Percentiles rank a stretch among this genome's conserved stretches.
These are phyloP conservation scores for Drosophila nr. medialis DNA, from an alignment of 2,888 invertebrate genomes.

Conservation along the genomic window DNA sequence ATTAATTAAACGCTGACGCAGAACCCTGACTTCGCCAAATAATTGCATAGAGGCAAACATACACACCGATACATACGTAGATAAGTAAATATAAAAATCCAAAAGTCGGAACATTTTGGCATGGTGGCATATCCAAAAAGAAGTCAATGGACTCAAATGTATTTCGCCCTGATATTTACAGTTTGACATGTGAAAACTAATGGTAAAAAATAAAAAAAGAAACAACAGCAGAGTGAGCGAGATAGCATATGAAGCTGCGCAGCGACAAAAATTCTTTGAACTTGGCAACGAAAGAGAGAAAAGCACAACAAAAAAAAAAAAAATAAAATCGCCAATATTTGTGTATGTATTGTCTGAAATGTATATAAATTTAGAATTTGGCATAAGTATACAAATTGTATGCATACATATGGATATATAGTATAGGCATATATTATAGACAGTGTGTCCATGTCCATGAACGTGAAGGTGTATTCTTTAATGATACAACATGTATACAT, in stretches of 20 bases:
- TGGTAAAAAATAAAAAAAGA: conserved; percentile 3
- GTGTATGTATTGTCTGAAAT: conserved; percentile 28
- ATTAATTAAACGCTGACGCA: conserved; percentile 15
- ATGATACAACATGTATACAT: conserved; percentile 8
- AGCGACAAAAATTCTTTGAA: conserved; percentile 54
- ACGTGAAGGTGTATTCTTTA: conserved; percentile 61
- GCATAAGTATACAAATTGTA: conserved; percentile 30
- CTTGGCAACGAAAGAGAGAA: conserved; percentile 64
- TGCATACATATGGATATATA: not conserved
- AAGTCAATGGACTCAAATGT: conserved; percentile 58
- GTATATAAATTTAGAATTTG: conserved; percentile 56
- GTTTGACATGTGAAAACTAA: conserved; percentile 31
- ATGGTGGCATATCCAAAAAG: conserved; percentile 11
- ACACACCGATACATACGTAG: not conserved
- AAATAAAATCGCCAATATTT: conserved; percentile 20
- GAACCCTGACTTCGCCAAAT: conserved; percentile 5
- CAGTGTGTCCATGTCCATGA: conserved; percentile 64
- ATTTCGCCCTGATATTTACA: conserved; percentile 21
- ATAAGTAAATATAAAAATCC: not conserved
- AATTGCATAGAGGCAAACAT: not conserved
- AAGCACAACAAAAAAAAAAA: conserved; percentile 25
- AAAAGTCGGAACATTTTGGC: conserved; percentile 21
- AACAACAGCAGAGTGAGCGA: not conserved
- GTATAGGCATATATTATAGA: not conserved
- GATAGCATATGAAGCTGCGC: conserved; percentile 29